These are phyloP conservation scores for Protomyctophum bolini DNA, from an alignment of 2,113 vertebrate species.

Conservation along the genomic window DNA sequence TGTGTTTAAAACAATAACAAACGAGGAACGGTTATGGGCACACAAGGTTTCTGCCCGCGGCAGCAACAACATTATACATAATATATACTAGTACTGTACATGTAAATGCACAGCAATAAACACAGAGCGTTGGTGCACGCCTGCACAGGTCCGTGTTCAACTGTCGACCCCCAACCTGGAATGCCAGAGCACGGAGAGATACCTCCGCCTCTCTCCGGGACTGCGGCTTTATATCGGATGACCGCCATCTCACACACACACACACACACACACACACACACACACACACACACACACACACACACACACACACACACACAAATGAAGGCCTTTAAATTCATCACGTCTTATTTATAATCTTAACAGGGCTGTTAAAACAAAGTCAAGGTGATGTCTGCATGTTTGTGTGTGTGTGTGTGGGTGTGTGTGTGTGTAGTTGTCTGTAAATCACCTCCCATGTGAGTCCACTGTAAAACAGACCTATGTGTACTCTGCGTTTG, in stretches of 20 bases:
- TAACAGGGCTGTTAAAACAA: constrained; percentile 53
- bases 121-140: no score
- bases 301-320: not conserved
- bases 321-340: constrained; percentile 40
- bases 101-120: no score
- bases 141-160: no score
- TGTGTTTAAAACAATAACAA: no score
- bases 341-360: constrained; percentile 44
- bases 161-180: no score
- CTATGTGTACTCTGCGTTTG: constrained; percentile 22
- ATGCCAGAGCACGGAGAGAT: no score
- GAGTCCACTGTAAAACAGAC: constrained; percentile 39
- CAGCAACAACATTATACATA: no score
- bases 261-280: constrained; percentile 15
- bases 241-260: constrained; percentile 26
- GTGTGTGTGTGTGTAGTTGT: constrained; percentile 12
- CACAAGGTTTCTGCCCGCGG: no score
- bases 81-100: no score
- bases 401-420: not conserved
- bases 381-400: constrained; percentile 41
- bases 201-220: not conserved
- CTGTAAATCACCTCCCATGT: constrained; percentile 42
- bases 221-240: constrained; percentile 23
- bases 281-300: constrained; percentile 1
- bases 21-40: no score